Conservation (phyloP, 2,797 vertebrate species). For the Lophotriccus pileatus region DNA sequence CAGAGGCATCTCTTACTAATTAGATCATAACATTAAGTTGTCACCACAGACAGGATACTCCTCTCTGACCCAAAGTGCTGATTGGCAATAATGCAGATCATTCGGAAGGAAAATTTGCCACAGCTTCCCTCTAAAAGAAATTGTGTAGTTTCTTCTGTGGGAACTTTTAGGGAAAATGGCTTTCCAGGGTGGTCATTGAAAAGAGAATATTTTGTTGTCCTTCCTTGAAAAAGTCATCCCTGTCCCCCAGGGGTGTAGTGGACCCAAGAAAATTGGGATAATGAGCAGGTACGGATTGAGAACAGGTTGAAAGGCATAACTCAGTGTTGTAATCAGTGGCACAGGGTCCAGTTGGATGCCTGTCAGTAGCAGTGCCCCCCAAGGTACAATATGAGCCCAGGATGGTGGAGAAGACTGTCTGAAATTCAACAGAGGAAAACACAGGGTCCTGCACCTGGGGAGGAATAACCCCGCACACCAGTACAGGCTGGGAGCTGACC, state of each 20-base stretch:
- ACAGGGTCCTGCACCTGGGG: not conserved
- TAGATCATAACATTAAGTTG: not conserved
- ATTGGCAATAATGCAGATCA: not conserved
- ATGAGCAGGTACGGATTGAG: not conserved
- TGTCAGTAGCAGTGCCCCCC: not conserved
- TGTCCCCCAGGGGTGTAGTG: not conserved
- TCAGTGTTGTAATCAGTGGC: too few relatives aligned
- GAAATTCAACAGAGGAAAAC: not conserved
- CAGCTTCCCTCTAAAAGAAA: not conserved
- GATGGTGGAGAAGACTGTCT: not conserved
- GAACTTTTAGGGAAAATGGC: not conserved
- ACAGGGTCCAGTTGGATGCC: not conserved
- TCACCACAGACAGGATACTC: not conserved
- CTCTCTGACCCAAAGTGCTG: not conserved
- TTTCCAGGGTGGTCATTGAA: not conserved
- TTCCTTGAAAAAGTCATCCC: not conserved
- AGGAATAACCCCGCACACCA: not conserved
- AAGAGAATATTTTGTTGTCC: not conserved
- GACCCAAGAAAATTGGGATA: not conserved
- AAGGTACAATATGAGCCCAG: not conserved
- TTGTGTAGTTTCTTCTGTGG: not conserved
- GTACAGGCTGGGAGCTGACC: too few relatives aligned
- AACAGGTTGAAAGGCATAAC: not conserved
- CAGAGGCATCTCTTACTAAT: not conserved
- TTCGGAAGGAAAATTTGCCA: not conserved